Conservation (phyloP, 37 sponge, comb jelly and placozoan genomes). For the Tethya wilhelma region DNA sequence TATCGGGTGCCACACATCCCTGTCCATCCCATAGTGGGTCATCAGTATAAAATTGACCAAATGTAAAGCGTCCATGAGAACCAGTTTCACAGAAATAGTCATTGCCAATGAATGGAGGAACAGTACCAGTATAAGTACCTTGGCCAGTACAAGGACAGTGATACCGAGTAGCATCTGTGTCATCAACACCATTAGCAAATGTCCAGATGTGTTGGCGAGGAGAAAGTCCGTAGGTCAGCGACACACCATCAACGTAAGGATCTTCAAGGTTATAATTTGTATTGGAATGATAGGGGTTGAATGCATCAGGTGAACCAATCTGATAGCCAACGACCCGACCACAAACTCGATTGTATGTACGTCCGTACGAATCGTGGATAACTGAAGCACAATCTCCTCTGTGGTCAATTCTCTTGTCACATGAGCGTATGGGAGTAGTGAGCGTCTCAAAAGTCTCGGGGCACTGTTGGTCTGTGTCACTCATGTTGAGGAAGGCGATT, state of each 20-base stretch:
- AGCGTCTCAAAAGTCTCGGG: too few relatives aligned
- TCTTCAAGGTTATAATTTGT: neutral
- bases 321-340: neutral
- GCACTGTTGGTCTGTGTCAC: conserved; percentile 9
- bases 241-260: neutral
- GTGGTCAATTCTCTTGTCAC: too few relatives aligned
- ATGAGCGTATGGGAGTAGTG: too few relatives aligned
- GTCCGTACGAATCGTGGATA: too few relatives aligned
- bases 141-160: conserved; percentile 5
- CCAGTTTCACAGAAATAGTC: neutral
- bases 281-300: too few relatives aligned
- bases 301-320: neutral
- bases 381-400: too few relatives aligned
- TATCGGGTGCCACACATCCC: conserved; percentile 16
- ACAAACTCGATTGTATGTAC: conserved; percentile 19
- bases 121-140: neutral
- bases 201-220: conserved; percentile 22
- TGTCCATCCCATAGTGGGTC: conserved; percentile 34
- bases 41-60: neutral
- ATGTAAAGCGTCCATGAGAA: conserved; percentile 4
- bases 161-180: neutral
- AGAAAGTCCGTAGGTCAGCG: neutral
- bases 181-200: neutral
- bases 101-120: neutral
- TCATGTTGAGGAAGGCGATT: conserved; percentile 49